Conservation (phyloP, 2,113 vertebrate genomes). For the Mellivora capensis region DNA sequence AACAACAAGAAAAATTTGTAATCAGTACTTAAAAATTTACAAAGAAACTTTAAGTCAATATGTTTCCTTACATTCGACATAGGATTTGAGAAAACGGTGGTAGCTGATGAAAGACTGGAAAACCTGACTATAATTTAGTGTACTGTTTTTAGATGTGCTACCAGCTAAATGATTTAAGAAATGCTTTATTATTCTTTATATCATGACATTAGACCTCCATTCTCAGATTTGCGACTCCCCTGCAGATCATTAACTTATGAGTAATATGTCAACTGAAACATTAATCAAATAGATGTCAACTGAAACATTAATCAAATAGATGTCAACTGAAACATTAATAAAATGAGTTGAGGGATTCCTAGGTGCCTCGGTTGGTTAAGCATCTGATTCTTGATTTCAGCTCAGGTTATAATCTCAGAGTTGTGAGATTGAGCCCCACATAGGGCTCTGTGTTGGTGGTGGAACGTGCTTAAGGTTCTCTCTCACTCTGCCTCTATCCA, state of each 20-base stretch:
- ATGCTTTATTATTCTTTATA: not conserved
- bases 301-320: not conserved
- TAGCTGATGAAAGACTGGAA: not conserved
- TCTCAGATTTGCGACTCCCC: not conserved
- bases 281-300: not conserved
- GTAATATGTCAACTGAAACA: not conserved
- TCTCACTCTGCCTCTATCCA: not conserved
- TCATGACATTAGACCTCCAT: not conserved
- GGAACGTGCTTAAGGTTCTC: not conserved
- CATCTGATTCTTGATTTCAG: not conserved
- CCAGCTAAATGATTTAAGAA: not conserved
- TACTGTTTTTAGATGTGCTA: not conserved
- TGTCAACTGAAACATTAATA: too few species aligned
- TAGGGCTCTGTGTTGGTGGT: not conserved
- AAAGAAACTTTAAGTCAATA: not conserved
- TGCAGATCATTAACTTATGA: not conserved
- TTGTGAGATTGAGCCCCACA: not conserved
- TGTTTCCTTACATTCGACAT: not conserved
- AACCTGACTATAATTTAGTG: not conserved
- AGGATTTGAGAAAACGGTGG: not conserved
- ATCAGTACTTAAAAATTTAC: not conserved
- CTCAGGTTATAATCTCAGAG: not conserved
- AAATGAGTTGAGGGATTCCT: not conserved
- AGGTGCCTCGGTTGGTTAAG: not conserved
- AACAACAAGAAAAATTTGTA: not conserved